phyloP scores from a whole-genome alignment of 2,888 invertebrate genomes.

The Acronicta aceris region DNA sequence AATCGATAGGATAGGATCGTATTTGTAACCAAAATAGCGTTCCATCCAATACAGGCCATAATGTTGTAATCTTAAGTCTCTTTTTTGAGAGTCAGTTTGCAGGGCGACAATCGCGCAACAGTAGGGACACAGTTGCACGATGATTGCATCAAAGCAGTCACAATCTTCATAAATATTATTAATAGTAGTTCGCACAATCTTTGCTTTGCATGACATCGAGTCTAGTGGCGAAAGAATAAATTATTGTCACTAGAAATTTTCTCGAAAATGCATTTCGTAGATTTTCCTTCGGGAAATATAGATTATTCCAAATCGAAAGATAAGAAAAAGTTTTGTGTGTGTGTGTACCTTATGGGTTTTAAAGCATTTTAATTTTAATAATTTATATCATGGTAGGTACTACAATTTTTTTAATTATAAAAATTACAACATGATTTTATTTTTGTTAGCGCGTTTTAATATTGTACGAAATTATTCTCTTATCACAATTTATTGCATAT shows the following conservation, averaged over 20 bases:
- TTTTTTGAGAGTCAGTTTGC: neutral
- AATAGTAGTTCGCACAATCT: too few relatives aligned
- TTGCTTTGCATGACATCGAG: neutral
- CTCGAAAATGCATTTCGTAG: neutral
- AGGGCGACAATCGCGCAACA: neutral
- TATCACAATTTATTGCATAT: neutral
- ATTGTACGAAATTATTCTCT: neutral
- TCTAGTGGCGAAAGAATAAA: too few relatives aligned
- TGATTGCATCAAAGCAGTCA: neutral
- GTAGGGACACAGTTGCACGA: neutral
- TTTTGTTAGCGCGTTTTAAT: neutral
- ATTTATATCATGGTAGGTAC: neutral
- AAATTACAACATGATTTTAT: neutral
- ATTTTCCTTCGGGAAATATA: neutral
- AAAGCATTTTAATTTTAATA: neutral
- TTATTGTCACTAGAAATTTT: neutral
- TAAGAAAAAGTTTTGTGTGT: too few relatives aligned
- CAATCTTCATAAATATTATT: neutral
- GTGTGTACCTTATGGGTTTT: too few relatives aligned
- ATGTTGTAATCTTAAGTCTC: neutral
- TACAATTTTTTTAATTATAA: neutral
- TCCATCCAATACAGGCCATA: neutral
- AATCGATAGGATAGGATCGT: conserved; percentile 2
- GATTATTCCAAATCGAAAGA: too few relatives aligned
- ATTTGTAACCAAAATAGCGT: neutral